phyloP scores from a whole-genome alignment of 2,797 vertebrate species.

The Adrianichthys oophorus region DNA sequence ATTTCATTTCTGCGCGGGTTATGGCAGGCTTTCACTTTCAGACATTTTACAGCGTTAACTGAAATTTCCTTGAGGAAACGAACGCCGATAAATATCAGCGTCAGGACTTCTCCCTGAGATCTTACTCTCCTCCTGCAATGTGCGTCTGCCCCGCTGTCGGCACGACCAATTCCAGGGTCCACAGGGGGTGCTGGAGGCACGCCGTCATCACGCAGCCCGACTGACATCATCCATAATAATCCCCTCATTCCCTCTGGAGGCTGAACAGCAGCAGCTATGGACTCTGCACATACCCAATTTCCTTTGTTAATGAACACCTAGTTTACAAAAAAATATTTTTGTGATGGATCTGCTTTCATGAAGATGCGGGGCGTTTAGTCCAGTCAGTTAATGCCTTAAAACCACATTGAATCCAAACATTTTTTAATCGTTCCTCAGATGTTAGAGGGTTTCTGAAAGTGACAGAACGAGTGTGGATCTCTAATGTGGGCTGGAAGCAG shows the following conservation, averaged over 20 bases:
- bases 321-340: conserved; percentile 32
- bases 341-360: conserved; percentile 19
- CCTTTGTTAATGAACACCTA: conserved; percentile 23
- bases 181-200: conserved; percentile 14
- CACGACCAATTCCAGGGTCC: conserved; percentile 35
- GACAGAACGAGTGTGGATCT: conserved; percentile 23
- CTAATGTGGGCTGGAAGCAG: conserved; percentile 17
- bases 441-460: conserved; percentile 22
- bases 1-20: conserved; percentile 27
- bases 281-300: conserved; percentile 32
- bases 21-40: conserved; percentile 29
- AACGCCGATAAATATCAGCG: conserved; percentile 49
- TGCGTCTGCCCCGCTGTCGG: conserved; percentile 17
- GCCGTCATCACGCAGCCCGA: conserved; percentile 11
- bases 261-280: conserved; percentile 30
- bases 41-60: conserved; percentile 43
- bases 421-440: conserved; percentile 11
- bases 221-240: conserved; percentile 34
- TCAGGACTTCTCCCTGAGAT: conserved; percentile 31
- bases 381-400: conserved; percentile 71
- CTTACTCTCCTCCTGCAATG: conserved; percentile 31
- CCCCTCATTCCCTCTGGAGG: conserved; percentile 31
- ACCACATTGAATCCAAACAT: conserved; percentile 31
- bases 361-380: conserved; percentile 27
- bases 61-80: conserved; percentile 47